Evolutionary conservation across 1,140 invertebrate species (phyloP).

Genomic region (Spodoptera frugiperda): DNA sequence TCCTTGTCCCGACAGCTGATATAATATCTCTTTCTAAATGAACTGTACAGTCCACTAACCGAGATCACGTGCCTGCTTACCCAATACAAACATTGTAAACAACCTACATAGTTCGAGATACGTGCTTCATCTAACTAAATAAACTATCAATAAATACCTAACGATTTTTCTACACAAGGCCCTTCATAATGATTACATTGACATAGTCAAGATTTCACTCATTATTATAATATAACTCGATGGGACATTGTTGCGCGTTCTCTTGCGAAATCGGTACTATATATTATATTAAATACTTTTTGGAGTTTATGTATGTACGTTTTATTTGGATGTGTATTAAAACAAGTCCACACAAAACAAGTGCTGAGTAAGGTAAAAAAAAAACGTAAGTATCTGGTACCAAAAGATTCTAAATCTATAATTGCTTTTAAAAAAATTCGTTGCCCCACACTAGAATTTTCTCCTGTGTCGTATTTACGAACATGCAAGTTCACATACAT

Average conservation of each 20-base stretch:
- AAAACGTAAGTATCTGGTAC: too few relatives aligned
- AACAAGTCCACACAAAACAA: too few relatives aligned
- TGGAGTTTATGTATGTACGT: too few relatives aligned
- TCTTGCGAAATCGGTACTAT: background rate
- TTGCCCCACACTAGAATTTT: too few relatives aligned
- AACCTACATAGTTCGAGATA: constrained; percentile 9
- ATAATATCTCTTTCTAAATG: constrained; percentile 27
- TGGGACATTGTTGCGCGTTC: background rate
- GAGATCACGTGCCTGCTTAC: constrained; percentile 22
- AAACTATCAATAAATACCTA: background rate
- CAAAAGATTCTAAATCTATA: too few relatives aligned
- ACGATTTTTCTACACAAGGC: constrained; percentile 26
- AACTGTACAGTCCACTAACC: background rate
- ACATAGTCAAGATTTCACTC: constrained; percentile 15
- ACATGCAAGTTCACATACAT: too few relatives aligned
- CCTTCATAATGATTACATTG: constrained; percentile 12
- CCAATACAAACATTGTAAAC: constrained; percentile 13
- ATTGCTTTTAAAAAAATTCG: too few relatives aligned
- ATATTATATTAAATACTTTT: too few relatives aligned
- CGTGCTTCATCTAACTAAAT: constrained; percentile 14
- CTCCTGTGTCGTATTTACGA: too few relatives aligned
- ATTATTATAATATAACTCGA: too few relatives aligned
- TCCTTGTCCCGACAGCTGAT: constrained; percentile 14
- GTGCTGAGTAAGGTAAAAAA: too few relatives aligned
- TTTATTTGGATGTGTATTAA: too few relatives aligned